phyloP scores from a whole-genome alignment of 2,888 invertebrate genomes.

The Altica lythri region DNA sequence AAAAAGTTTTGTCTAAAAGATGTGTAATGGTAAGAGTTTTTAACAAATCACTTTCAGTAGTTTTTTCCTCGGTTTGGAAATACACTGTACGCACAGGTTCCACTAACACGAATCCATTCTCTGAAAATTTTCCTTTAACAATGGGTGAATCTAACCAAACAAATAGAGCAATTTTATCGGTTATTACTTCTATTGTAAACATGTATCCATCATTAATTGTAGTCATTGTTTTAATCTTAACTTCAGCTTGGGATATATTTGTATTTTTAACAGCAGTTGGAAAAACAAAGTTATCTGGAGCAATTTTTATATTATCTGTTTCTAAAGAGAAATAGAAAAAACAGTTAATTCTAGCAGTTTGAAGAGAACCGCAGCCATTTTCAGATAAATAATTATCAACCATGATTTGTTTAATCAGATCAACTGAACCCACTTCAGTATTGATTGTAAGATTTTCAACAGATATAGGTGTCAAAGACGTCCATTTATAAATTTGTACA shows the following conservation, averaged over 20 bases:
- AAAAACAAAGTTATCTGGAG: slow-evolving; percentile 72
- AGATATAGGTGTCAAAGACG: slow-evolving; percentile 35
- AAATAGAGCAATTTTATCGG: slow-evolving; percentile 67
- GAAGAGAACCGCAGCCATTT: slow-evolving; percentile 49
- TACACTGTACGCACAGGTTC: slow-evolving; percentile 32
- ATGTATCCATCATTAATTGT: slow-evolving; percentile 31
- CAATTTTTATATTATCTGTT: slow-evolving; percentile 52
- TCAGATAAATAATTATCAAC: slow-evolving; percentile 49
- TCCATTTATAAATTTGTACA: slow-evolving; percentile 65
- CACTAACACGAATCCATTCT: slow-evolving; percentile 70
- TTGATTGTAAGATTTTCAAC: not conserved
- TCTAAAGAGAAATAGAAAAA: slow-evolving; percentile 60
- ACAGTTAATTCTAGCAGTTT: slow-evolving; percentile 51
- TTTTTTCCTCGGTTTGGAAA: slow-evolving; percentile 41
- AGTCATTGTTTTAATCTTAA: slow-evolving; percentile 39
- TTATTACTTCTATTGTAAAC: slow-evolving; percentile 53
- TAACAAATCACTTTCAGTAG: slow-evolving; percentile 39
- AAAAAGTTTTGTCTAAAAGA: slow-evolving; percentile 35
- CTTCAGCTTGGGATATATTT: slow-evolving; percentile 55
- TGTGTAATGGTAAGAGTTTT: slow-evolving; percentile 46
- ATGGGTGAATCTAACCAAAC: slow-evolving; percentile 68
- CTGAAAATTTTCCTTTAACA: slow-evolving; percentile 68
- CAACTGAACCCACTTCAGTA: slow-evolving; percentile 21
- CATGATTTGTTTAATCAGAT: slow-evolving; percentile 31
- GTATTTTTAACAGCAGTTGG: slow-evolving; percentile 62